Conservation (phyloP, 2,113 vertebrate species). For the Corydoras maculifer region DNA sequence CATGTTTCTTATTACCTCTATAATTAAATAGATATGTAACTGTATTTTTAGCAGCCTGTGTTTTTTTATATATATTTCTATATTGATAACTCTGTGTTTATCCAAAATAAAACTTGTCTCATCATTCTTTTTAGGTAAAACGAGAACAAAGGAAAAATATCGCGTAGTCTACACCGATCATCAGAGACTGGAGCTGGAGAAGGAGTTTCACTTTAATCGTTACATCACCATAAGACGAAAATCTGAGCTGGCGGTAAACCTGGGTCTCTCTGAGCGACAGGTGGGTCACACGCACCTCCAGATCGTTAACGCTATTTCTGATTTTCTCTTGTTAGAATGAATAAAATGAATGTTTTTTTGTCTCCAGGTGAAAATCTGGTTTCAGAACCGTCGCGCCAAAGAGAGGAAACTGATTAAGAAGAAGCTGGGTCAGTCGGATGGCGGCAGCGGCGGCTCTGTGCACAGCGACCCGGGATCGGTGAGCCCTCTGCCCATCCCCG, state of each 20-base stretch:
- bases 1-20: background rate
- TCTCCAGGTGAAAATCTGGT: constrained; percentile 90
- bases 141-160: constrained; percentile 96
- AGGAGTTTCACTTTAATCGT: constrained; percentile 94
- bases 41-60: background rate
- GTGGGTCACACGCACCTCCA: constrained; percentile 54
- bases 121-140: constrained; percentile 73
- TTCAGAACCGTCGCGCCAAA: constrained; percentile 89
- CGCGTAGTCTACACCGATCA: constrained; percentile 92
- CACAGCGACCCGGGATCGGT: constrained; percentile 90
- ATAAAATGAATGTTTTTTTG: background rate
- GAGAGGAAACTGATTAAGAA: constrained; percentile 91
- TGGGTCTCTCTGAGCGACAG: constrained; percentile 94
- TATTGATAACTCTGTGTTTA: no score
- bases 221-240: constrained; percentile 92
- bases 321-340: no score
- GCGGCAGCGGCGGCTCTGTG: constrained; percentile 76
- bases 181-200: constrained; percentile 90
- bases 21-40: background rate
- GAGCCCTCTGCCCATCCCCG: constrained; percentile 77
- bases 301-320: background rate
- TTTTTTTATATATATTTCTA: background rate
- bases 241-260: constrained; percentile 83
- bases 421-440: constrained; percentile 85
- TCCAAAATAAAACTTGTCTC: background rate